Conservation (phyloP, 2,888 invertebrate genomes). For the Nowickia ferox region DNA sequence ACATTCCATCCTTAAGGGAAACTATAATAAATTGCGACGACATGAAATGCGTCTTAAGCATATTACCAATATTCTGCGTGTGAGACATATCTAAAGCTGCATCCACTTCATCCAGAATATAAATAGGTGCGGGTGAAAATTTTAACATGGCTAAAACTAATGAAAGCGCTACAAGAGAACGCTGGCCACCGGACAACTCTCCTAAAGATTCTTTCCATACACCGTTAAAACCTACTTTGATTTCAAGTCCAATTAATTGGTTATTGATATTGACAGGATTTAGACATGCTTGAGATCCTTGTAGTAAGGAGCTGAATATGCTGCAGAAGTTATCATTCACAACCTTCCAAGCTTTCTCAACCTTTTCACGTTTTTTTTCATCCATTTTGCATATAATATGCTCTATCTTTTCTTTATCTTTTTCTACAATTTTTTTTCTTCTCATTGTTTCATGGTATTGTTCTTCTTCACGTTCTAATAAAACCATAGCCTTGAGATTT, state of each 20-base stretch:
- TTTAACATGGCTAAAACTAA: slow-evolving; percentile 97
- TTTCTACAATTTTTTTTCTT: slow-evolving; percentile 89
- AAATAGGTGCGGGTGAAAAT: slow-evolving; percentile 98
- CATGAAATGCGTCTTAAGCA: slow-evolving; percentile 95
- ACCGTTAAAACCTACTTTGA: slow-evolving; percentile 95
- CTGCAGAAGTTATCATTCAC: slow-evolving; percentile 97
- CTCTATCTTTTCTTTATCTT: slow-evolving; percentile 89
- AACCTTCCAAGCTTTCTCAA: slow-evolving; percentile 91
- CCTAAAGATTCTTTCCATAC: slow-evolving; percentile 98
- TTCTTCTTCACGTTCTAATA: slow-evolving; percentile 93
- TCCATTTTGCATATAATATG: slow-evolving; percentile 94
- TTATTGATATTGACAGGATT: slow-evolving; percentile 84
- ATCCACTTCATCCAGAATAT: slow-evolving; percentile 99
- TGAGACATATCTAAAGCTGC: slow-evolving; percentile 98
- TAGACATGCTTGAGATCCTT: slow-evolving; percentile 95
- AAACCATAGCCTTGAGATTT: slow-evolving; percentile 93
- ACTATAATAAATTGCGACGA: slow-evolving; percentile 98
- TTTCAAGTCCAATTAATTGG: slow-evolving; percentile 92
- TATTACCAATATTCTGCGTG: slow-evolving; percentile 98
- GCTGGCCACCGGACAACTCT: slow-evolving; percentile 98
- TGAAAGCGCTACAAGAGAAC: slow-evolving; percentile 97
- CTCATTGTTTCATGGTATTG: slow-evolving; percentile 87
- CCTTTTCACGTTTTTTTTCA: slow-evolving; percentile 92
- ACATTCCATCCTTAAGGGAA: slow-evolving; percentile 99
- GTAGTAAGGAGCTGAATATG: slow-evolving; percentile 95